Evolutionary conservation across 2,113 vertebrate genomes (phyloP).

Genomic region (Protobothrops mucrosquamatus): DNA sequence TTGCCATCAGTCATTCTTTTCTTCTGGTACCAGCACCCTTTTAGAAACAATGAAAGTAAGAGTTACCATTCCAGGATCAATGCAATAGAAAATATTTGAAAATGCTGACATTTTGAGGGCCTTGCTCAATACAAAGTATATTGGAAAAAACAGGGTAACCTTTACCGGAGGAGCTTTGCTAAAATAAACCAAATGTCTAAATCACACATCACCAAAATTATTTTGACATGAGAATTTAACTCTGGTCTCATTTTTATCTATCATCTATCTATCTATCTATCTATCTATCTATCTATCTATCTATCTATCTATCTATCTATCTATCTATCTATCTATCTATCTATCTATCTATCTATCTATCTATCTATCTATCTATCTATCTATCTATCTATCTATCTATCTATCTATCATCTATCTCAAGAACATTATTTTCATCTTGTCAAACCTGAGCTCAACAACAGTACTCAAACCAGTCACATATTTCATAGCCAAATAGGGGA

Average conservation of each 20-base stretch:
- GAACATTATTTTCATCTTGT: slow-evolving; percentile 51
- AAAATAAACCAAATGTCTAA: slow-evolving; percentile 50
- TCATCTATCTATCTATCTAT: too few species aligned
- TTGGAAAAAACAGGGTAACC: slow-evolving; percentile 64
- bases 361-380: too few species aligned
- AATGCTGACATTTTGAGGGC: slow-evolving; percentile 71
- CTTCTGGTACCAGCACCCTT: slow-evolving; percentile 76
- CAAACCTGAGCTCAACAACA: slow-evolving; percentile 21
- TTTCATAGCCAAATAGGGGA: slow-evolving; percentile 18
- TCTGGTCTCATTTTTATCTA: background rate
- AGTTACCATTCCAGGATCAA: slow-evolving; percentile 74
- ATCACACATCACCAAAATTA: slow-evolving; percentile 53
- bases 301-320: too few species aligned
- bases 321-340: background rate
- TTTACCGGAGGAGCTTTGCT: slow-evolving; percentile 48
- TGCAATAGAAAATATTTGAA: slow-evolving; percentile 59
- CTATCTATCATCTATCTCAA: slow-evolving; percentile 28
- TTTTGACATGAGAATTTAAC: slow-evolving; percentile 50
- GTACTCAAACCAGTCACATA: slow-evolving; percentile 25
- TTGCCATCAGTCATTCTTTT: slow-evolving; percentile 83
- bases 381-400: too few species aligned
- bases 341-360: too few species aligned
- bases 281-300: too few species aligned
- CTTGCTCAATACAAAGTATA: slow-evolving; percentile 64
- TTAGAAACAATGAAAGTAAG: slow-evolving; percentile 75